Evolutionary conservation across 2,888 invertebrate genomes (phyloP).

Genomic region (Pomacea canaliculata): DNA sequence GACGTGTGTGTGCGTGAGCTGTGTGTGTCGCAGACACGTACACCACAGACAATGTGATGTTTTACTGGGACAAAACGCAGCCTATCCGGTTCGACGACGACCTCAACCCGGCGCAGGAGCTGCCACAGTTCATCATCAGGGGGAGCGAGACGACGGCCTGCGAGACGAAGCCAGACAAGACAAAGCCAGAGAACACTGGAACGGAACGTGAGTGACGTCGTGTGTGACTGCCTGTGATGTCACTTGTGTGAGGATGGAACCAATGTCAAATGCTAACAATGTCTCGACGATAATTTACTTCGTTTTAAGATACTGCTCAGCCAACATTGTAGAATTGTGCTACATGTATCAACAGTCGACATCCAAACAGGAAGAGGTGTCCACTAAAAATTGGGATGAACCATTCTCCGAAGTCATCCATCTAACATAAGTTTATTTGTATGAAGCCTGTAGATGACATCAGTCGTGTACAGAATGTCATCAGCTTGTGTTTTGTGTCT

Average conservation of each 20-base stretch:
- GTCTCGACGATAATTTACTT: too few species aligned
- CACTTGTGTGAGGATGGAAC: neutral
- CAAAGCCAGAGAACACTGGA: constrained; percentile 23
- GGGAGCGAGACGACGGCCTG: constrained; percentile 30
- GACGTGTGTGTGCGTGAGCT: constrained; percentile 3
- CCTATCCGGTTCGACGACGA: constrained; percentile 89
- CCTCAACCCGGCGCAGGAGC: constrained; percentile 87
- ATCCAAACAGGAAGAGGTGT: too few species aligned
- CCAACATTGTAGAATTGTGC: too few species aligned
- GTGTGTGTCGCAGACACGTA: constrained; percentile 80
- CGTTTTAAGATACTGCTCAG: too few species aligned
- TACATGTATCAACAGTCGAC: too few species aligned
- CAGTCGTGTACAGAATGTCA: too few species aligned
- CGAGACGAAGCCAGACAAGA: constrained; percentile 27
- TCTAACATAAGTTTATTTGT: too few species aligned
- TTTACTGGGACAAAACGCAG: constrained; percentile 90
- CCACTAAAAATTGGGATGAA: too few species aligned
- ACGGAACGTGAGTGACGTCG: constrained; percentile 13
- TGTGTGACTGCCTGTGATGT: neutral
- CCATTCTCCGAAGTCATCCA: too few species aligned
- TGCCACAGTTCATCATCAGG: constrained; percentile 87
- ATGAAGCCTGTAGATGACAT: too few species aligned
- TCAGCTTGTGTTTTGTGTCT: too few species aligned
- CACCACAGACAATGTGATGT: constrained; percentile 88
- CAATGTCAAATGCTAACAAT: too few species aligned